phyloP scores from a whole-genome alignment of 2,888 invertebrate genomes.

The Erebia palarica region DNA sequence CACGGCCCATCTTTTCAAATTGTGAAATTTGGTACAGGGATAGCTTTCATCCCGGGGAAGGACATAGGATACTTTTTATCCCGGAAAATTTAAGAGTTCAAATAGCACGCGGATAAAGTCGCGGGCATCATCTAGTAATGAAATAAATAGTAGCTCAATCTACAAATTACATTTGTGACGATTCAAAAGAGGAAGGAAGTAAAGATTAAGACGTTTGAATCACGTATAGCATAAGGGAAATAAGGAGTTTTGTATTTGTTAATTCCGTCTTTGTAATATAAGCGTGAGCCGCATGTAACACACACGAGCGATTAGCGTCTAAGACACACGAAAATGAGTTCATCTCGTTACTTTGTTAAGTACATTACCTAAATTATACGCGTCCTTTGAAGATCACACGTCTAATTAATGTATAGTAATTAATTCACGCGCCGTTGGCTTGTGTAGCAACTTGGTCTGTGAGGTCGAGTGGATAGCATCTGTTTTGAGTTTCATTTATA shows the following conservation, averaged over 20 bases:
- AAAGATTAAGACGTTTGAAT: background rate
- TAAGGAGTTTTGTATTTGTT: background rate
- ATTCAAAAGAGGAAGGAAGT: background rate
- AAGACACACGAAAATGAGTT: slow-evolving; percentile 28
- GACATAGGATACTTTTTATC: no score
- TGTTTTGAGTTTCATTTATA: slow-evolving; percentile 32
- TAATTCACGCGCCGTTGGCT: slow-evolving; percentile 55
- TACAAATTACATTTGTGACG: no score
- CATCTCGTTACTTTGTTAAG: slow-evolving; percentile 40
- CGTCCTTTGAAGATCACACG: slow-evolving; percentile 52
- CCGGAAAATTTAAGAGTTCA: no score
- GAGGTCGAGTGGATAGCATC: slow-evolving; percentile 54
- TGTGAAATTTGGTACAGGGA: no score
- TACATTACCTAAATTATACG: slow-evolving; percentile 43
- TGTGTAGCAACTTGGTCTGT: slow-evolving; percentile 50
- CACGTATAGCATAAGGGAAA: background rate
- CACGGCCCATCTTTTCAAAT: no score
- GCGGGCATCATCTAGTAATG: no score
- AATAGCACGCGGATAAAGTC: no score
- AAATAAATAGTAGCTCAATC: no score
- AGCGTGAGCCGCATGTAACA: background rate
- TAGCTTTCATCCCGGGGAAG: no score
- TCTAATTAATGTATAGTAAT: slow-evolving; percentile 61
- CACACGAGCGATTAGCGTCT: slow-evolving; percentile 6
- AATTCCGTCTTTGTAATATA: slow-evolving; percentile 3